Conservation (phyloP, 2,797 vertebrate species). For the Cottoperca gobio region DNA sequence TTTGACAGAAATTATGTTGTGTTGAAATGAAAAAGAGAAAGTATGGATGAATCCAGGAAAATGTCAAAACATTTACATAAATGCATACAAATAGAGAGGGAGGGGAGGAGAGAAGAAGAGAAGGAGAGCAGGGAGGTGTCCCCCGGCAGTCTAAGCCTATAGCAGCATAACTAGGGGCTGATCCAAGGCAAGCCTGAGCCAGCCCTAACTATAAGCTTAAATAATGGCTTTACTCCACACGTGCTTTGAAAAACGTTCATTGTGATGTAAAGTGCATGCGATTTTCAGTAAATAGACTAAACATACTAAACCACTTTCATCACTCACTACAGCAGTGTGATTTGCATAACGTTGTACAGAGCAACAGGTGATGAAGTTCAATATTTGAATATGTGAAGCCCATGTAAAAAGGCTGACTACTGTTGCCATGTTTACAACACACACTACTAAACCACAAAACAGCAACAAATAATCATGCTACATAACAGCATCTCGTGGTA, state of each 20-base stretch:
- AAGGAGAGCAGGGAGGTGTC: too few relatives aligned
- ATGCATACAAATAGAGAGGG: too few relatives aligned
- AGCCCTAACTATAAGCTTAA: too few relatives aligned
- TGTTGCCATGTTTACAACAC: constrained; percentile 32
- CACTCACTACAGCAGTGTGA: not conserved
- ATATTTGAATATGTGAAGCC: constrained; percentile 49
- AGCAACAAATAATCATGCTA: not conserved
- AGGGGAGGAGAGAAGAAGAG: too few relatives aligned
- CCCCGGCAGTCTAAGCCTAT: too few relatives aligned
- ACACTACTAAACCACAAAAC: constrained; percentile 16
- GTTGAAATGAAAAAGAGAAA: too few relatives aligned
- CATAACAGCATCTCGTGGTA: constrained; percentile 9
- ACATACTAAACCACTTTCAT: constrained; percentile 31
- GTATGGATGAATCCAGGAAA: too few relatives aligned
- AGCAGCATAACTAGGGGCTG: too few relatives aligned
- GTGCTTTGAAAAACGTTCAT: not conserved
- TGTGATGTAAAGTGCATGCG: not conserved
- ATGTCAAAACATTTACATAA: too few relatives aligned
- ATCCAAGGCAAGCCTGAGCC: too few relatives aligned
- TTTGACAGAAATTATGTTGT: too few relatives aligned
- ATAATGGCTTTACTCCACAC: not conserved
- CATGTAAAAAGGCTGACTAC: constrained; percentile 18
- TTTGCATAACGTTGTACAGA: constrained; percentile 41
- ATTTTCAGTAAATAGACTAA: constrained; percentile 12
- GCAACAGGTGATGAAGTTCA: constrained; percentile 34